Evolutionary conservation across 2,113 vertebrate species (phyloP).

Genomic region (Lynx canadensis): DNA sequence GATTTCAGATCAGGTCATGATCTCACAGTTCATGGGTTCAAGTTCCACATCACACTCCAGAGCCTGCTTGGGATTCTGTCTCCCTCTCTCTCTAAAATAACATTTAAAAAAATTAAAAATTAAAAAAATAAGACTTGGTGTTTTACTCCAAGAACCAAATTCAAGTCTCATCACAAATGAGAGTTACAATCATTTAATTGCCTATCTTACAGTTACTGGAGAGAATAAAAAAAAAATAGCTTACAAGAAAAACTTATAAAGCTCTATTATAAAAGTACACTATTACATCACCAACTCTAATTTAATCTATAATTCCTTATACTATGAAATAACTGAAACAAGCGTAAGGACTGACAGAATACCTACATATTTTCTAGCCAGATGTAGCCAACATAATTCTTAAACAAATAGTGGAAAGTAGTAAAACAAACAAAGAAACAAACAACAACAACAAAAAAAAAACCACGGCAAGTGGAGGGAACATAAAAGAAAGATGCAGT

Average conservation of each 20-base stretch:
- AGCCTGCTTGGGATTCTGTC: too few species aligned
- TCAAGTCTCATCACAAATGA: conserved; percentile 27
- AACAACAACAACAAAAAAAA: too few species aligned
- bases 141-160: background rate
- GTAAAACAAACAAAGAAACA: background rate
- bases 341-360: background rate
- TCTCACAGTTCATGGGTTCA: too few species aligned
- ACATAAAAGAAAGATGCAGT: conserved; percentile 2
- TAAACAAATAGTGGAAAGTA: conserved; percentile 14
- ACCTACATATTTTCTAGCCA: background rate
- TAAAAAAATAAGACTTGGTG: background rate
- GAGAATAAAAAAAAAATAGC: background rate
- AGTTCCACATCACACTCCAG: too few species aligned
- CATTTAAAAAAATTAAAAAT: too few species aligned
- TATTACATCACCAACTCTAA: background rate
- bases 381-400: conserved; percentile 5
- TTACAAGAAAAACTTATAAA: background rate
- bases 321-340: background rate
- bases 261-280: background rate
- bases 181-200: background rate
- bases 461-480: background rate
- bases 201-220: background rate
- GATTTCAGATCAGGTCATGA: too few species aligned
- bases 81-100: too few species aligned
- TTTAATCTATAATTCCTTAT: background rate